Percentiles rank a stretch among this genome's conserved stretches.
Conservation (phyloP, 92 coral and sea anemone species). For the Parazoanthus swiftii region DNA sequence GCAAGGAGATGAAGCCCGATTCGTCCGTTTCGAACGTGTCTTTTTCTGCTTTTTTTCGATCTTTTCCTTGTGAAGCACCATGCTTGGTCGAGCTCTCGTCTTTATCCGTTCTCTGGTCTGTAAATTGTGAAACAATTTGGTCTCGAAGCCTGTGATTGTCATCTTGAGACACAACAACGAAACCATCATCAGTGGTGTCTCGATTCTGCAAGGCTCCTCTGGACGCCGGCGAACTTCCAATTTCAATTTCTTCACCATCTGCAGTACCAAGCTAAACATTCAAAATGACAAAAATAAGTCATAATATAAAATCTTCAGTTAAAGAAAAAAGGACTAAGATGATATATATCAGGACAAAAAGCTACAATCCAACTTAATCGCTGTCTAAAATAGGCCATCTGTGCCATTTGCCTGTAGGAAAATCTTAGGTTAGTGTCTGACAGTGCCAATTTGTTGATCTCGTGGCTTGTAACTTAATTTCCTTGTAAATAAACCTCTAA, state of each 20-base stretch:
- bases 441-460: too few relatives aligned
- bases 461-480: too few relatives aligned
- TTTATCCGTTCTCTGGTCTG: neutral
- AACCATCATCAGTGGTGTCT: neutral
- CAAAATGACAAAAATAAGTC: neutral
- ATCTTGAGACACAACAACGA: neutral
- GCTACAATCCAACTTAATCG: too few relatives aligned
- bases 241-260: neutral
- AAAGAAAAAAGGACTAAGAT: neutral
- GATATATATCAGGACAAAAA: too few relatives aligned
- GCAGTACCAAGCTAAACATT: conserved; percentile 6
- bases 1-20: neutral
- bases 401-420: neutral
- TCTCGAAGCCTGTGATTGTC: neutral
- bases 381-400: too few relatives aligned
- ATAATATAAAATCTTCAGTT: neutral
- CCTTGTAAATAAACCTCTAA: too few relatives aligned
- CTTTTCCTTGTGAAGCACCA: neutral
- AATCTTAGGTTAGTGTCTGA: too few relatives aligned
- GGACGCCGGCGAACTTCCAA: neutral
- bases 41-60: neutral
- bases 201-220: neutral
- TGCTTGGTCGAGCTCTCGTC: neutral
- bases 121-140: neutral
- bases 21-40: neutral